These are phyloP conservation scores for Rhinichthys osculus DNA, from an alignment of 2,797 vertebrate species.

Conservation along the genomic window DNA sequence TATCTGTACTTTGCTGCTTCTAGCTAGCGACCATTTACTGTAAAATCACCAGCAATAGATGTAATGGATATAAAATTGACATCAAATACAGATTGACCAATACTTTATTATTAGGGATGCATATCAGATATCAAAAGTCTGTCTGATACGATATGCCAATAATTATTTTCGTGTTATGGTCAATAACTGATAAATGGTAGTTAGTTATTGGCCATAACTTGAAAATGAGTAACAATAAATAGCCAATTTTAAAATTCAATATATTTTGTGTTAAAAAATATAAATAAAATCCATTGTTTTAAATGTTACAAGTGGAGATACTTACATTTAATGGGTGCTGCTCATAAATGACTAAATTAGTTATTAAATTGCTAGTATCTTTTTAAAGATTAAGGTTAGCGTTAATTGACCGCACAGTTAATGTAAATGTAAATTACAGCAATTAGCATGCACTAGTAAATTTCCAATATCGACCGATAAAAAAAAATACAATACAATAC, in stretches of 20 bases:
- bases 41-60: not conserved
- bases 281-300: not conserved
- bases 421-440: not conserved
- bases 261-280: not conserved
- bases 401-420: not conserved
- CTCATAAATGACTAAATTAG: not conserved
- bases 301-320: not conserved
- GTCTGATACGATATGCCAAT: not conserved
- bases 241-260: not conserved
- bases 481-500: too few species aligned
- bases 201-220: too few species aligned
- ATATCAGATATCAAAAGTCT: not conserved
- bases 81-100: not conserved
- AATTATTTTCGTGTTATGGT: not conserved
- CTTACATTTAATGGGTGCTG: not conserved
- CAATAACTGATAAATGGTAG: too few species aligned
- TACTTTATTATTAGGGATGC: not conserved
- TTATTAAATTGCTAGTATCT: conserved; percentile 1
- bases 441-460: too few species aligned
- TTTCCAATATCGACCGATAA: too few species aligned
- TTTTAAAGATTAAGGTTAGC: not conserved
- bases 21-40: not conserved
- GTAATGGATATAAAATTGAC: not conserved
- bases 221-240: not conserved
- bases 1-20: not conserved